Evolutionary conservation across 2,113 vertebrate genomes (phyloP), one percentile per base, ranked within the genome.

Genomic region (Zapus hudsonius): DNA sequence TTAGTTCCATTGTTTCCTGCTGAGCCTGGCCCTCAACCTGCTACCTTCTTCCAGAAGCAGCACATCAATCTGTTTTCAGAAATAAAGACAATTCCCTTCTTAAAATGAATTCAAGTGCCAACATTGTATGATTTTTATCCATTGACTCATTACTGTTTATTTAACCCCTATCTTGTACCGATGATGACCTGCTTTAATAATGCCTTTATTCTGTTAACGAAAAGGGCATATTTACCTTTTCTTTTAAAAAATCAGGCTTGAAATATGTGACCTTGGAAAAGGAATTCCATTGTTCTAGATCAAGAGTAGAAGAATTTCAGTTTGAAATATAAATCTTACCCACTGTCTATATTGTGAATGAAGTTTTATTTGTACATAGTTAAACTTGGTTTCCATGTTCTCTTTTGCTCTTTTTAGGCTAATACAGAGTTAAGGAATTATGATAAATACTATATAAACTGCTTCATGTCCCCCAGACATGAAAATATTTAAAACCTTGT

Each of bases 141-240:
- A 36, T n/a, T 15, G 64, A 74, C 36, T 81, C 38, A 83, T 78
- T 85, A 86, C 90, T 93, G 47, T 83, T 85, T 83, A 73, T 81
- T 93, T 89, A 95, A 89, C 31, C 61, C 61, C 27, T 66, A 31
- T 84, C 38, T 76, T 6, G 74, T 87, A 76, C 31, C 55, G 55
- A 84, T 86, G n/a, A 92, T 81, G 59, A 91, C n/a, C 25, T 72
- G n/a, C 61, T 95, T 70, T 91, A 89, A 91, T 78, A 40, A 87
- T 69, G 52, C 31, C 73, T 94, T 82, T 85, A n/a, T n/a, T 59
- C 55, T 91, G 66, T 92, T 69, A 19, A 87, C 31, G 73, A 57
- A 76, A 52, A 33, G 90, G 91, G 84, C 23, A 66, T 55, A 38
- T 86, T 87, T 74, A 80, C 72, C 33, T 23, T 89, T 61, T 84